Evolutionary conservation across 2,888 invertebrate species (phyloP), one percentile per base, ranked within the genome.

Genomic region (Tortrix viridana): DNA sequence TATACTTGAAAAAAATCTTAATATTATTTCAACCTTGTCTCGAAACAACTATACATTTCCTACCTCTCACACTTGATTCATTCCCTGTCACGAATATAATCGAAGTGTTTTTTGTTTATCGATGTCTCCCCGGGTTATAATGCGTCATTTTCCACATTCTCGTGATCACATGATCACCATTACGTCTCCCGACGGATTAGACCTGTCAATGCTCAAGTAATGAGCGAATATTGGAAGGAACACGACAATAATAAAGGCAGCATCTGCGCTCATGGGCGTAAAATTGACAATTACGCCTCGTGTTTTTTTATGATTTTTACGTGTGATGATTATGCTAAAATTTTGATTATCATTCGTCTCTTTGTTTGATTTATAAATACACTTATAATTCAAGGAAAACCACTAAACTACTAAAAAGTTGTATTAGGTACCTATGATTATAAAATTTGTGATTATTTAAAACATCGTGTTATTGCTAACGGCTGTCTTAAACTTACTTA

Each of bases 181-280:
- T 84, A 84, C 86, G 83, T 82, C 86, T 90, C 91, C 89, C 90
- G 89, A 77, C 80, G 90, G 91, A 91, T 89, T 90, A 89, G 84
- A 83, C 78, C 78, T 82, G 83, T 83, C 85, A 80, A 72, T 74
- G 72, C 74, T 75, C 79, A 79, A 81, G 86, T 92, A 92, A 92
- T 91, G 91, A 86, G 89, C 85, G 86, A 88, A 88, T 89, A 88
- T 89, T 87, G 87, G 85, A 83, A 88, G 89, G 86, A 88, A 85
- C 82, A 79, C 77, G 81, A 84, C 85, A 85, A 85, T 85, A 89
- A 89, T 86, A 81, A 85, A 81, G 79, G 80, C 77, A 75, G 76
- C 89, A 88, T 84, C 82, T 89, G 89, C 70, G 53, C 18, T 38
- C 18, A 38, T 37, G 49, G 18, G 22, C 48, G 57, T 57, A 57